A percentile compares a stretch with the other conserved stretches of the same genome.
These are phyloP conservation scores for Sciurus niger DNA, from an alignment of 2,113 vertebrate genomes.

Conservation along the genomic window DNA sequence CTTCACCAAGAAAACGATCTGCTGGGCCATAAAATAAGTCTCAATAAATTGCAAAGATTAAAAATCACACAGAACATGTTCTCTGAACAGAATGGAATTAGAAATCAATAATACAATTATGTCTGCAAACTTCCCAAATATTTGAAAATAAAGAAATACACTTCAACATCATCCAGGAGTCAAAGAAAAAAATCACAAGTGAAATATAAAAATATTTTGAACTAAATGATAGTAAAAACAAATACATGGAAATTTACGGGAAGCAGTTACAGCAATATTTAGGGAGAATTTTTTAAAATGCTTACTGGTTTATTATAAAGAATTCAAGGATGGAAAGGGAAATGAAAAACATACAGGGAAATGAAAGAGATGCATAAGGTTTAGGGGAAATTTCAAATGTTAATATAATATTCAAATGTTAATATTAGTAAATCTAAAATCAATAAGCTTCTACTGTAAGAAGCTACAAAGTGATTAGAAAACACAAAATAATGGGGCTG, in stretches of 20 bases:
- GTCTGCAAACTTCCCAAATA: slow-evolving; percentile 34
- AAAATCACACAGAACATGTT: not conserved
- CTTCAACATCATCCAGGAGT: not conserved
- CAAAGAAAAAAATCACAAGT: slow-evolving; percentile 35
- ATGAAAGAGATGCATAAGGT: not conserved
- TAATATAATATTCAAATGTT: not conserved
- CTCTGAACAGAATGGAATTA: not conserved
- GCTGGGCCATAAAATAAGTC: not conserved
- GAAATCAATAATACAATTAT: not conserved
- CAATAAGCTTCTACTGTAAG: not conserved
- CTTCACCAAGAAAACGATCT: not conserved
- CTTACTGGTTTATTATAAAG: not conserved
- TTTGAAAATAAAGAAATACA: slow-evolving; percentile 51
- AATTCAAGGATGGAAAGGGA: not conserved
- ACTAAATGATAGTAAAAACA: slow-evolving; percentile 24
- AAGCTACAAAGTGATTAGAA: not conserved
- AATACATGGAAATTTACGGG: not conserved
- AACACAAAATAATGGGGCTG: not conserved
- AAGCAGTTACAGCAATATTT: not conserved
- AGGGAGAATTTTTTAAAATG: not conserved
- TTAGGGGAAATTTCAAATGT: not conserved
- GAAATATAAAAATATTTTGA: slow-evolving; percentile 53
- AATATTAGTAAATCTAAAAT: not conserved
- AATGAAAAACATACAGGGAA: not conserved
- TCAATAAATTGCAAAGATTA: slow-evolving; percentile 21